Evolutionary conservation across 2,888 invertebrate genomes (phyloP).

Genomic region (Ophion ventricosus): DNA sequence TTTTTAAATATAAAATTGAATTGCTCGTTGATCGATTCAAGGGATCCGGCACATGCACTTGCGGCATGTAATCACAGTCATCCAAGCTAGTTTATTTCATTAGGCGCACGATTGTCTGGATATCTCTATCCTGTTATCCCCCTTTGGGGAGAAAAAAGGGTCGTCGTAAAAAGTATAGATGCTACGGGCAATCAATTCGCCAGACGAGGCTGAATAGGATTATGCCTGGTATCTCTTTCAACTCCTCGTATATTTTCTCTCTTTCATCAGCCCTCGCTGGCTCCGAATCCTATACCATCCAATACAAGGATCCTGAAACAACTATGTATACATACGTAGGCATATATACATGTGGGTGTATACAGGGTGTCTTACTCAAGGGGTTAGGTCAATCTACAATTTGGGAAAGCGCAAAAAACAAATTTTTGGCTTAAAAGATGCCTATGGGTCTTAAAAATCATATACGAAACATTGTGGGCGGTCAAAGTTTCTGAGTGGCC

Average conservation of each 20-base stretch:
- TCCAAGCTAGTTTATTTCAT: constrained; percentile 1
- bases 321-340: background rate
- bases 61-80: background rate
- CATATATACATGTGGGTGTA: background rate
- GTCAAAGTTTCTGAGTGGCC: no score
- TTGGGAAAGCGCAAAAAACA: no score
- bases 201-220: constrained; percentile 47
- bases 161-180: constrained; percentile 35
- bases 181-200: constrained; percentile 53
- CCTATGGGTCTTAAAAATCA: no score
- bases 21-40: constrained; percentile 66
- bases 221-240: constrained; percentile 26
- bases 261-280: constrained; percentile 6
- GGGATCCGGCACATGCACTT: background rate
- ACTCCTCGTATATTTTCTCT: constrained; percentile 26
- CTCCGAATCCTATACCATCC: constrained; percentile 25
- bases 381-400: no score
- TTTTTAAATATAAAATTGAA: constrained; percentile 68
- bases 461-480: no score
- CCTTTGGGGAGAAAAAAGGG: constrained; percentile 28
- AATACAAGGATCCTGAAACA: background rate
- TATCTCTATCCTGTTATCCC: background rate
- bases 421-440: no score
- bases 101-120: background rate
- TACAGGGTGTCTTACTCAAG: background rate